Conservation (phyloP, 1,140 invertebrate species). For the Conus ventricosus region DNA sequence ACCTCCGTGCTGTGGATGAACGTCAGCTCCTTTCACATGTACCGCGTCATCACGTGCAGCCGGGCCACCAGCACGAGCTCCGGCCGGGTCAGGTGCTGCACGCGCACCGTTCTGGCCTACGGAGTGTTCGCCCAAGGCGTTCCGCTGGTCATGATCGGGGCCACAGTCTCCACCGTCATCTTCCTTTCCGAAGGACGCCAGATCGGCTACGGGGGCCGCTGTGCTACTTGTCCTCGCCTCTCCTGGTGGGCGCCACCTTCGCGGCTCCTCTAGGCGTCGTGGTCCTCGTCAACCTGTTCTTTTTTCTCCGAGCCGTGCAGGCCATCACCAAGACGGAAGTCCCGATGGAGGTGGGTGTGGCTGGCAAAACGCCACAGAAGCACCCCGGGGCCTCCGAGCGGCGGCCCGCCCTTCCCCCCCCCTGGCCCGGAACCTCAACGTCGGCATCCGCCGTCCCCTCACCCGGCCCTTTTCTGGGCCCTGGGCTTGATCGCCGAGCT, state of each 20-base stretch:
- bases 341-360: not conserved
- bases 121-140: constrained; percentile 22
- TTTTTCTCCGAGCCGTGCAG: constrained; percentile 39
- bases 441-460: constrained; percentile 55
- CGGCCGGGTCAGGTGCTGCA: not conserved
- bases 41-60: constrained; percentile 4
- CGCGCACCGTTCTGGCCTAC: not conserved
- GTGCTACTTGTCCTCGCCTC: constrained; percentile 44
- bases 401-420: not conserved
- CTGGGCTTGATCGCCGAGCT: constrained; percentile 49
- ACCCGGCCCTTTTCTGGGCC: constrained; percentile 55
- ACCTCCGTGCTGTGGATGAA: constrained; percentile 21
- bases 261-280: constrained; percentile 30
- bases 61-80: not conserved
- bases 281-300: constrained; percentile 41
- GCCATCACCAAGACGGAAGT: constrained; percentile 14
- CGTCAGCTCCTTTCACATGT: constrained; percentile 32
- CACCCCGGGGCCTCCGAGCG: not conserved
- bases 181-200: not conserved
- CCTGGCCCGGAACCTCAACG: constrained; percentile 38
- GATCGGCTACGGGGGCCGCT: constrained; percentile 39
- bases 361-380: not conserved
- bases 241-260: constrained; percentile 38
- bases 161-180: not conserved
- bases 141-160: constrained; percentile 19